phyloP scores from a whole-genome alignment of 2,113 vertebrate genomes.

The Casuarius casuarius region DNA sequence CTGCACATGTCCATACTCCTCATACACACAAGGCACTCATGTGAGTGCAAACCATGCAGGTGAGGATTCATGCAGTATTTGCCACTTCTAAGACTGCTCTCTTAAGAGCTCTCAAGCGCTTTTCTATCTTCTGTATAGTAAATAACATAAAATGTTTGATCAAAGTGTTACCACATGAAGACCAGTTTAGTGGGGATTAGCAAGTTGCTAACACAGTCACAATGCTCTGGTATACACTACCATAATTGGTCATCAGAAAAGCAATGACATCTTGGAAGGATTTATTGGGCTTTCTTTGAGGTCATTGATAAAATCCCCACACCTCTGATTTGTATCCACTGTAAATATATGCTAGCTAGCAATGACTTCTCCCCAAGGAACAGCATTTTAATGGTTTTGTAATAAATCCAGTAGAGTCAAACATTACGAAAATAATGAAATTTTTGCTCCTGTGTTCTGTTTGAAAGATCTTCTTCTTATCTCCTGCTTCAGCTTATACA shows the following conservation, averaged over 20 bases:
- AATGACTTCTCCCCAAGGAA: background rate
- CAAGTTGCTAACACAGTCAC: background rate
- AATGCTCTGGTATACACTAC: background rate
- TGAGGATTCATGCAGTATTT: background rate
- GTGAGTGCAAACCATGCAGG: background rate
- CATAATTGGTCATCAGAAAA: background rate
- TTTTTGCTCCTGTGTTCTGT: background rate
- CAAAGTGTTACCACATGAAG: fast-evolving
- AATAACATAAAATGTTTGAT: background rate
- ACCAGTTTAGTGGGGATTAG: background rate
- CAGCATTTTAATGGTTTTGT: background rate
- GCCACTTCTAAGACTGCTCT: background rate
- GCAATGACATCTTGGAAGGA: background rate
- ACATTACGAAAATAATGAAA: background rate
- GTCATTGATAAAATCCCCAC: background rate
- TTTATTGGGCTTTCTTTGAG: background rate
- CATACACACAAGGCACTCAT: background rate
- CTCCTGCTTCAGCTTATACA: background rate
- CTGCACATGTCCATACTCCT: background rate
- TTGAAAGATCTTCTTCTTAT: background rate
- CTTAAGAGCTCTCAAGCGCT: background rate
- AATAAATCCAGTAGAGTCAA: background rate
- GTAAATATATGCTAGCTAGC: background rate
- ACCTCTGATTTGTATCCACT: background rate
- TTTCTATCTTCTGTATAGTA: background rate